Percentiles rank a stretch among this genome's conserved stretches.
Conservation (phyloP, 2,888 invertebrate species). For the Flabesymbios commensalis region DNA sequence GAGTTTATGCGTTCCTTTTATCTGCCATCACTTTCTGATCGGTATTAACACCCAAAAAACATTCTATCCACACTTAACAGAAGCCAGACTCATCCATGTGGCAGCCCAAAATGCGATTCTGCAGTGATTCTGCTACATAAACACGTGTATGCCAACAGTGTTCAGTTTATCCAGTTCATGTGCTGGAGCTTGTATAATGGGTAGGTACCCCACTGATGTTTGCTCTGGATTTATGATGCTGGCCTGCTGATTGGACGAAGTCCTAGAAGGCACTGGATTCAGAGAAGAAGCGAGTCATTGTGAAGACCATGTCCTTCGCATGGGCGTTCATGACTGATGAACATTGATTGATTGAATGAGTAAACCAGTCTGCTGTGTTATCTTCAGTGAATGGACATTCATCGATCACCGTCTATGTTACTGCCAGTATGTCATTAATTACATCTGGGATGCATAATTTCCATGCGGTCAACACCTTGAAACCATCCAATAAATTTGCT, state of each 20-base stretch:
- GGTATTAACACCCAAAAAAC: constrained; percentile 14
- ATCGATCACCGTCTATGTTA: too few species aligned
- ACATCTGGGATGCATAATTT: too few species aligned
- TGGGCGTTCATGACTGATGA: neutral
- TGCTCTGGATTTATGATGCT: neutral
- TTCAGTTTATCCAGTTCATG: neutral
- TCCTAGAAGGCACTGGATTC: neutral
- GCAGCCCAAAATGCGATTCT: constrained; percentile 7
- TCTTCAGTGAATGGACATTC: too few species aligned
- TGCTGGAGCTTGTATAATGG: constrained; percentile 4
- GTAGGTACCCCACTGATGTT: constrained; percentile 4
- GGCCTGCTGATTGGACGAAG: neutral
- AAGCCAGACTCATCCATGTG: constrained; percentile 19
- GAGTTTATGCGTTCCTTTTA: constrained; percentile 15
- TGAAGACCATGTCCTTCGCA: constrained; percentile 4
- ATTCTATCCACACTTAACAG: constrained; percentile 18
- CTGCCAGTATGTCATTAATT: too few species aligned
- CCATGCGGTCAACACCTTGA: too few species aligned
- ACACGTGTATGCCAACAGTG: neutral
- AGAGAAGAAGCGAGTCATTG: neutral
- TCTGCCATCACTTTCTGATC: constrained; percentile 11
- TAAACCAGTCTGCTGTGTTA: neutral
- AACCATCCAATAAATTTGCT: too few species aligned
- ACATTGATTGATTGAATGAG: neutral
- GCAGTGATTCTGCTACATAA: neutral